Percentiles rank a stretch among this genome's conserved stretches.
Evolutionary conservation across 2,113 vertebrate genomes (phyloP).

Genomic region (Octodon degus): DNA sequence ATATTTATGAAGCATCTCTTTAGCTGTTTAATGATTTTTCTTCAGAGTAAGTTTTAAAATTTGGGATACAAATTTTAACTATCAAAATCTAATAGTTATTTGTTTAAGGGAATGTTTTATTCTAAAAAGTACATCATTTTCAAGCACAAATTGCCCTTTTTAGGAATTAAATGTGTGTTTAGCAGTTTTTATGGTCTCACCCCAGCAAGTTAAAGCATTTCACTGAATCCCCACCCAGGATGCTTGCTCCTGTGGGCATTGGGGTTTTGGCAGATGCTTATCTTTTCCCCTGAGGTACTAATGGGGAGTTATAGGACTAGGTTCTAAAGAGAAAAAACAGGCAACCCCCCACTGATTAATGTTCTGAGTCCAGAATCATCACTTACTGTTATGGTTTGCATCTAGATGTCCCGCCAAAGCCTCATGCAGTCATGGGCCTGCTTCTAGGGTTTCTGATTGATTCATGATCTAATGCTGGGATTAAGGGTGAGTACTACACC

Average conservation of each 20-base stretch:
- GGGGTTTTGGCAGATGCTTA: conserved; percentile 64
- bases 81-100: conserved; percentile 1
- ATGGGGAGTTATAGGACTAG: conserved; percentile 62
- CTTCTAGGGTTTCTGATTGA: no score
- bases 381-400: no score
- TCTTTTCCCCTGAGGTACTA: conserved; percentile 50
- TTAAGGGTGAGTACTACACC: no score
- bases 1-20: not conserved
- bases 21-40: conserved; percentile 45
- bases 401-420: no score
- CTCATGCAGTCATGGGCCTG: no score
- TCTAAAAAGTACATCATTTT: conserved; percentile 3
- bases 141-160: conserved; percentile 61
- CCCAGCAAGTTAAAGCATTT: conserved; percentile 36
- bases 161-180: conserved; percentile 31
- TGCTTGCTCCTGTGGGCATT: conserved; percentile 47
- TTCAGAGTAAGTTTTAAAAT: conserved; percentile 51
- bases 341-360: not conserved
- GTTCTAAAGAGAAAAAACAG: conserved; percentile 64
- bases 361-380: conserved; percentile 32
- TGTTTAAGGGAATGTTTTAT: conserved; percentile 57
- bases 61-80: conserved; percentile 9
- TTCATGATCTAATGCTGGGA: no score
- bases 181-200: conserved; percentile 1
- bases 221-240: conserved; percentile 27